phyloP scores from a whole-genome alignment of 2,113 vertebrate genomes.

The Cranoglanis bouderius region DNA sequence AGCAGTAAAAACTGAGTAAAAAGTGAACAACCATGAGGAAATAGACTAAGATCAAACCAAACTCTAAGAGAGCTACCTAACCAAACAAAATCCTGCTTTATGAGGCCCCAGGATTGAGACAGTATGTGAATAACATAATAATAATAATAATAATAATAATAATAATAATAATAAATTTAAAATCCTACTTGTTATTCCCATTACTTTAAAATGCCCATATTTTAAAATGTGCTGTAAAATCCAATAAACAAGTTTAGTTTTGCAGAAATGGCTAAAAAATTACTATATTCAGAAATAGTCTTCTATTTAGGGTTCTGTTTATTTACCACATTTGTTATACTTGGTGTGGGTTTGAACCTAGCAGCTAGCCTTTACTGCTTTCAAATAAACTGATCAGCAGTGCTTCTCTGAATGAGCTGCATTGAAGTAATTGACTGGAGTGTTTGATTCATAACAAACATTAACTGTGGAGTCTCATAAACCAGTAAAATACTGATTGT shows the following conservation, averaged over 20 bases:
- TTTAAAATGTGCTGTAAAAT: background rate
- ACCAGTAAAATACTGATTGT: background rate
- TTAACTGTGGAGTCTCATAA: background rate
- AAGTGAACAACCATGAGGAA: background rate
- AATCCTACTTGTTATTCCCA: background rate
- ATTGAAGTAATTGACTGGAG: conserved; percentile 2
- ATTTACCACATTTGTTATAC: background rate
- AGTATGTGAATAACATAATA: background rate
- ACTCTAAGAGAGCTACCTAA: background rate
- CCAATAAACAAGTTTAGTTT: background rate
- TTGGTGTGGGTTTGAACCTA: background rate
- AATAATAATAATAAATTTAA: background rate
- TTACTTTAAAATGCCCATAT: background rate
- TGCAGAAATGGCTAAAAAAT: background rate
- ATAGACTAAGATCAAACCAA: background rate
- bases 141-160: background rate
- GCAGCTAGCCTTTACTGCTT: background rate
- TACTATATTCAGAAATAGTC: background rate
- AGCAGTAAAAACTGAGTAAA: background rate
- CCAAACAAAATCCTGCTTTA: background rate
- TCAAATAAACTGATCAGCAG: background rate
- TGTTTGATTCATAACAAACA: conserved; percentile 8
- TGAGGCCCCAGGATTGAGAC: background rate
- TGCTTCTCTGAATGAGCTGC: background rate
- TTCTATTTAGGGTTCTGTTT: background rate